phyloP scores from a whole-genome alignment of 2,797 vertebrate genomes.

The Lepilemur septentrionalis region DNA sequence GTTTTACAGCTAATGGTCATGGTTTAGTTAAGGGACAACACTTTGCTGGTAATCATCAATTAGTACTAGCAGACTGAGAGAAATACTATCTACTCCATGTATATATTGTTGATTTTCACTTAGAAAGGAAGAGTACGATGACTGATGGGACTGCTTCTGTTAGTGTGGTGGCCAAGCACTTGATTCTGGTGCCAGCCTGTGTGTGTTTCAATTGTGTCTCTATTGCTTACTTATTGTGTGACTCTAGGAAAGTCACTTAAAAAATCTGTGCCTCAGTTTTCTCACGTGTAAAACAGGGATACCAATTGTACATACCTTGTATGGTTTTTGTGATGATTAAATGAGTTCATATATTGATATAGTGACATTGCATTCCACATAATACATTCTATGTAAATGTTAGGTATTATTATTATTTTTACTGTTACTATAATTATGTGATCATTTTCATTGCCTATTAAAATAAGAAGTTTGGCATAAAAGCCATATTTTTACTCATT shows the following conservation, averaged over 20 bases:
- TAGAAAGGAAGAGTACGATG: neutral
- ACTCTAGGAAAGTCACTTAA: neutral
- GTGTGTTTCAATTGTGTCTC: neutral
- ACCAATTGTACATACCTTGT: neutral
- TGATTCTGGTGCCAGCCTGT: neutral
- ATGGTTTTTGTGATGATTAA: neutral
- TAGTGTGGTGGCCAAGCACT: neutral
- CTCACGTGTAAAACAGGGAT: neutral
- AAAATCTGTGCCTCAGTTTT: neutral
- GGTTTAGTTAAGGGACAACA: neutral
- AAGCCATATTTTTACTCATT: neutral
- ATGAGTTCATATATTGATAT: neutral
- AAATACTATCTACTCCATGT: neutral
- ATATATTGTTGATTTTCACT: neutral
- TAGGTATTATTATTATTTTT: neutral
- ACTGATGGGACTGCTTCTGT: neutral
- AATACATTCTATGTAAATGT: neutral
- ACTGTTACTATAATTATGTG: neutral
- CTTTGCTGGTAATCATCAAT: neutral
- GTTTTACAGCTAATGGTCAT: neutral
- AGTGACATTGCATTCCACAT: neutral
- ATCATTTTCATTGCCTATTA: neutral
- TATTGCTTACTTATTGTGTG: neutral
- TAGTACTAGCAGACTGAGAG: neutral
- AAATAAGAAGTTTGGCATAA: neutral